These are phyloP conservation scores for Trachops cirrhosus DNA, from an alignment of 2,797 vertebrate species.

Conservation along the genomic window DNA sequence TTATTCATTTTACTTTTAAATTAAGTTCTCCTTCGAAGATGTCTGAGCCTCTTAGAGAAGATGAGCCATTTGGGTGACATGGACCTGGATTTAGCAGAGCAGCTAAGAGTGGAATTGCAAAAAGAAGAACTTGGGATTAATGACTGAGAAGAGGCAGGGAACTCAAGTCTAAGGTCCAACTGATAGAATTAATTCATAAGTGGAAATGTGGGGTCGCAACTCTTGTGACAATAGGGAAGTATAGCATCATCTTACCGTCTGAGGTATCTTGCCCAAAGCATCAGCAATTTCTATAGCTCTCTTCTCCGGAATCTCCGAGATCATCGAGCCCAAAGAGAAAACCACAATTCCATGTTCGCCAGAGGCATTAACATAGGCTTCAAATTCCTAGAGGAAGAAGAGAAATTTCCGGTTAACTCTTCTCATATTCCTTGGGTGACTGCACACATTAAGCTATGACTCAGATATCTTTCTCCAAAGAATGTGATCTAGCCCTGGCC, in stretches of 20 bases:
- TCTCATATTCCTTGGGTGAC: background rate
- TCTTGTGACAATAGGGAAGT: background rate
- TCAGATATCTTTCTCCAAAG: background rate
- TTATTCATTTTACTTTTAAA: background rate
- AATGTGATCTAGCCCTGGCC: background rate
- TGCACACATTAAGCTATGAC: background rate
- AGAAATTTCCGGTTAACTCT: background rate
- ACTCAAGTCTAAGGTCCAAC: background rate
- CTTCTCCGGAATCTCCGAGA: constrained; percentile 88
- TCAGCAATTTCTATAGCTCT: constrained; percentile 87
- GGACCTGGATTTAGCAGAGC: too few species aligned
- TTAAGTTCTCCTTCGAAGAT: background rate
- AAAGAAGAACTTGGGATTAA: background rate
- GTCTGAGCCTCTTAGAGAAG: background rate
- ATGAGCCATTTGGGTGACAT: background rate
- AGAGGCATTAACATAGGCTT: constrained; percentile 90
- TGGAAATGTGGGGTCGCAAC: background rate
- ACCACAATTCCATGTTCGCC: constrained; percentile 92
- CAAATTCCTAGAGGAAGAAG: constrained; percentile 87
- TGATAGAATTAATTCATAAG: background rate
- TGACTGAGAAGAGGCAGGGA: background rate
- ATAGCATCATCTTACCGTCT: constrained; percentile 85
- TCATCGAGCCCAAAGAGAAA: constrained; percentile 92
- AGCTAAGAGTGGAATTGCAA: background rate
- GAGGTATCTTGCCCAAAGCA: constrained; percentile 91